Base-by-base conservation (phyloP, 2,113 vertebrate species). In the Pituophis catenifer region DNA sequence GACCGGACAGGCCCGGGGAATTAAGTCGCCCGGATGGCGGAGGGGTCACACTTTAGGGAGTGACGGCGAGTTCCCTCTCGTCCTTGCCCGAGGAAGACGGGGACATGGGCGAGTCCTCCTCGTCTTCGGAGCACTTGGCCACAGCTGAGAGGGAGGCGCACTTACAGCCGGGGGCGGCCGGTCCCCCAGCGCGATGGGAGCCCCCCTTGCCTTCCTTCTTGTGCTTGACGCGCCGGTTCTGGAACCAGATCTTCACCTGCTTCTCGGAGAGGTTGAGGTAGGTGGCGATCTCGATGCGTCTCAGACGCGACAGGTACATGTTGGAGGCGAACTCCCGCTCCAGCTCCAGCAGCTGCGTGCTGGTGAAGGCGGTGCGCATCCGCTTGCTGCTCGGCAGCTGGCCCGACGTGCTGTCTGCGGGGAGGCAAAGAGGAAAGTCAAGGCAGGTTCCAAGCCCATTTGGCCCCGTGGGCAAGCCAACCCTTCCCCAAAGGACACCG, bases 241-340 rank as follows among this genome's bases (percentile, higher is more conserved):
- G 99, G 98, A 99, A 99, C 99, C 99, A 99, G 96, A 99, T 99
- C 97, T 99, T 99, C 94, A 99, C 99, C 97, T 99, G 99, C 95
- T 99, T 99, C 98, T 99, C 99, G 10, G 99, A 99, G 96, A 99
- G 98, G 96, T 99, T 99, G 96, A 99, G 98, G 98, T 99, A 99
- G 87, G 99, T 99, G 95, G 99, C 99, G 95, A 99, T 99, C 97
- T 99, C 99, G 94, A 99, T 99, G 98, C 99, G 98, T 96, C 99
- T 97, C 93, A 99, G 98, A 93, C 99, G 98, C 93, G 99, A 99
- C 94, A 99, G 98, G 97, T 99, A 99, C 99, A 99, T 99, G 96
- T 99, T 99, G 94, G 99, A 99, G 90, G 99, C 99, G 97, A 99
- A 99, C 97, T 99, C 99, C 3, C 99, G 98, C 96, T 99, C 99